Evolutionary conservation across 1,140 invertebrate species (phyloP).

Genomic region (Scylla paramamosain): DNA sequence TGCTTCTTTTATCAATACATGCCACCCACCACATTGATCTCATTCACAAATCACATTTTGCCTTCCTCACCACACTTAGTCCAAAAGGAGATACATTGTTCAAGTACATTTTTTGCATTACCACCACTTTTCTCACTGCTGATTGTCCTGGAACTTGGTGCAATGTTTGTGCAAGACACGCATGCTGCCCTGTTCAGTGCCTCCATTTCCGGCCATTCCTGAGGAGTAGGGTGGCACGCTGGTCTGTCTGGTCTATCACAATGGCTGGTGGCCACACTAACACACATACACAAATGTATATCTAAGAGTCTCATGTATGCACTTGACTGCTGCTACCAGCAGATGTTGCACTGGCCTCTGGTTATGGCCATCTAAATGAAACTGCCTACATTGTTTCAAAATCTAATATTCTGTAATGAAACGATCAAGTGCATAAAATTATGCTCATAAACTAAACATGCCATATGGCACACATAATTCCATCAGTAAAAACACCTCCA

Average conservation of each 20-base stretch:
- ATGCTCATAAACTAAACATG: constrained; percentile 74
- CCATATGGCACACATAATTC: constrained; percentile 72
- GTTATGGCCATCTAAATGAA: constrained; percentile 69
- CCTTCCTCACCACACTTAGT: constrained; percentile 46
- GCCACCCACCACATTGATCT: constrained; percentile 66
- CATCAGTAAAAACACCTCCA: constrained; percentile 50
- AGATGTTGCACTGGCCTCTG: constrained; percentile 64
- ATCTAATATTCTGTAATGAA: constrained; percentile 69
- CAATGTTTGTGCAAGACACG: constrained; percentile 44
- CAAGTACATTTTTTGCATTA: constrained; percentile 40
- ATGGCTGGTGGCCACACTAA: constrained; percentile 73
- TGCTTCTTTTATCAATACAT: constrained; percentile 65
- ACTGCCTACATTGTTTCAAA: constrained; percentile 71
- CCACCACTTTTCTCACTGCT: background rate
- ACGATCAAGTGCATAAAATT: constrained; percentile 72
- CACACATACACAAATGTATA: constrained; percentile 75
- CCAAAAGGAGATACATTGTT: constrained; percentile 11
- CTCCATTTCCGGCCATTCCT: constrained; percentile 69
- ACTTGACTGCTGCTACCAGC: constrained; percentile 69
- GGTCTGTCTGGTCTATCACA: constrained; percentile 74
- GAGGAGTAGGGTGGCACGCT: constrained; percentile 70
- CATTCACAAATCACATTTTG: constrained; percentile 54
- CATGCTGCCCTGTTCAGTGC: constrained; percentile 58
- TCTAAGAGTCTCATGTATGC: constrained; percentile 74
- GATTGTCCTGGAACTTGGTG: constrained; percentile 48